Evolutionary conservation across 2,888 invertebrate species (phyloP), one percentile per base, ranked within the genome.

Genomic region (Beris chalybata): DNA sequence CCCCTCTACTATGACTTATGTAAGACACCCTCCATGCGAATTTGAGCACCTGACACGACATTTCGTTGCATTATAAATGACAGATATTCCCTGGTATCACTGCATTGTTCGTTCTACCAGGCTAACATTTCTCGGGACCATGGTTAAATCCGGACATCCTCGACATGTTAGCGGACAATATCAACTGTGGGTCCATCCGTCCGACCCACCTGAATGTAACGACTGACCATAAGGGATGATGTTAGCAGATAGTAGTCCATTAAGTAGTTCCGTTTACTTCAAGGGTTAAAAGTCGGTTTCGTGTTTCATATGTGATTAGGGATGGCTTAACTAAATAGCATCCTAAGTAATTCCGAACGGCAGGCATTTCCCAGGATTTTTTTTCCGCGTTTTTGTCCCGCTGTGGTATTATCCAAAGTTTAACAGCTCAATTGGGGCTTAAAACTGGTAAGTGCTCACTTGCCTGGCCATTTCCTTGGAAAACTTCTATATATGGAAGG

Each of bases 221-320:
- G 48, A 48, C 48, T 15, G 5, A 48, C 48, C 48, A 48, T 12
- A 48, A 48, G 5, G n/a, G 12, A 30, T 11, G 22, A 3, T 56
- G 52, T 50, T 31, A 43, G 50, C 38, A 50, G 50, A 32, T 50
- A 13, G 22, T 22, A 22, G 22, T 50, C 61, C 61, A 61, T 61
- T 61, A 61, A 61, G 50, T 61, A 52, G 52, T 43, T 61, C 61
- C 22, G 52, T 61, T 61, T 61, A 61, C 50, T 38, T 43, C 50
- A 29, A 50, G 50, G 61, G 61, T 50, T 61, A 52, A 52, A 61
- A 50, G 61, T 38, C 61, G 63, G 53, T 65, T 63, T 68, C 63
- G 56, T 57, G 68, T 68, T 68, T 68, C 68, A 63, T 63, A 61
- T 65, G 55, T 65, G 68, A 65, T 65, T 68, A 65, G 52, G 54